Conservation (phyloP, 2,113 vertebrate species). For the Dromas ardeola region DNA sequence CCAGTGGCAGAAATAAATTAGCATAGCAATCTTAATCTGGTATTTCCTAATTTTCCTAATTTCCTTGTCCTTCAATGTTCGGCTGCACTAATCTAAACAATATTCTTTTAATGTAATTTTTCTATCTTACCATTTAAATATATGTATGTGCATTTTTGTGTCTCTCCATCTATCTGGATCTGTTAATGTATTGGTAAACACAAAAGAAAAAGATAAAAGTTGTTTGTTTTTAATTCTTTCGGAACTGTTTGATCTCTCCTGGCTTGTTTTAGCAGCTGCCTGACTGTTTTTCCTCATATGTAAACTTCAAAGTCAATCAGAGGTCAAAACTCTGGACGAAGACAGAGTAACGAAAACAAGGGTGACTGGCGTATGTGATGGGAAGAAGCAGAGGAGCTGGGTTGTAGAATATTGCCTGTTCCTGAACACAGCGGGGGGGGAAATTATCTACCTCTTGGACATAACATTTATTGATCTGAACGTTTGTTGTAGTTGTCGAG, state of each 20-base stretch:
- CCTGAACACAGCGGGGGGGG: background rate
- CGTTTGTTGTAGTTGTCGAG: background rate
- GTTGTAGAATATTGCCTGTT: background rate
- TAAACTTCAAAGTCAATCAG: constrained; percentile 69
- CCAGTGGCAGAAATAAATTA: constrained; percentile 52
- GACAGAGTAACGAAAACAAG: constrained; percentile 18
- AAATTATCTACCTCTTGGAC: background rate
- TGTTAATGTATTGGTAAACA: constrained; percentile 58
- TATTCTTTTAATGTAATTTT: background rate
- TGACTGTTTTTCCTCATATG: constrained; percentile 52
- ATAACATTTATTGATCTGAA: background rate
- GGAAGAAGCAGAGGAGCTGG: background rate
- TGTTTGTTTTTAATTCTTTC: constrained; percentile 65
- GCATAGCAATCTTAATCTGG: constrained; percentile 37
- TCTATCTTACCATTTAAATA: background rate
- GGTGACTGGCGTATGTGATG: background rate
- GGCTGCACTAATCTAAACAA: background rate
- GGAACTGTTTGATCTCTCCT: constrained; percentile 39
- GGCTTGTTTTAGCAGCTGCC: constrained; percentile 67
- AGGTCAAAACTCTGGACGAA: constrained; percentile 58
- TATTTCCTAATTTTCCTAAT: constrained; percentile 60
- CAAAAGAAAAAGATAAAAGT: constrained; percentile 55
- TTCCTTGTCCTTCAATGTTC: constrained; percentile 22
- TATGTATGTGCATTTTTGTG: background rate
- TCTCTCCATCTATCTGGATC: constrained; percentile 26